These are phyloP conservation scores for Felis catus DNA, from an alignment of 2,113 vertebrate genomes.

Conservation along the genomic window DNA sequence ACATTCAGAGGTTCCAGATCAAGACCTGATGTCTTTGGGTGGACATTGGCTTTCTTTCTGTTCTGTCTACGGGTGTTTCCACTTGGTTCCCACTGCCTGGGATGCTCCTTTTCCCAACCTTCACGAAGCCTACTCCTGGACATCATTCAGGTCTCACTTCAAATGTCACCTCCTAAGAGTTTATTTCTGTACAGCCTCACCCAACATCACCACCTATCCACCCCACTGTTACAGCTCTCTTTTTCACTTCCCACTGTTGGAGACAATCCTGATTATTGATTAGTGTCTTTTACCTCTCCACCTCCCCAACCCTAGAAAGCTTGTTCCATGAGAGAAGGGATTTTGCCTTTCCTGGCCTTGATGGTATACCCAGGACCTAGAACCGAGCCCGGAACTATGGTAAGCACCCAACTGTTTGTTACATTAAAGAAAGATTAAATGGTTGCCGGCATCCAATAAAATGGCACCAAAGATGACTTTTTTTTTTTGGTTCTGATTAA, in stretches of 20 bases:
- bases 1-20: not conserved
- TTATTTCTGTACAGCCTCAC: not conserved
- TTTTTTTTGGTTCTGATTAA: not conserved
- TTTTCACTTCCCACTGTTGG: not conserved
- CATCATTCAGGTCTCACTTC: not conserved
- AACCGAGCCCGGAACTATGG: not conserved
- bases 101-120: not conserved
- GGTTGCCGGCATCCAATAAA: not conserved
- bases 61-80: not conserved
- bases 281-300: not conserved
- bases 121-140: not conserved
- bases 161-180: not conserved
- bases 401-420: not conserved
- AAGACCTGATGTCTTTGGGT: not conserved
- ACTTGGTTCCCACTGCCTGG: not conserved
- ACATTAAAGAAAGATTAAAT: not conserved
- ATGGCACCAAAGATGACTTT: not conserved
- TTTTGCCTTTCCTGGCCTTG: not conserved
- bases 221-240: not conserved
- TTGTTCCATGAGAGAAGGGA: not conserved
- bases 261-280: not conserved
- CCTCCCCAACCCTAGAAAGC: not conserved
- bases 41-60: not conserved
- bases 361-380: not conserved
- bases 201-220: not conserved